Percentiles rank a stretch among this genome's conserved stretches.
phyloP scores from a whole-genome alignment of 2,888 invertebrate species.

The Palloptera scutellata region DNA sequence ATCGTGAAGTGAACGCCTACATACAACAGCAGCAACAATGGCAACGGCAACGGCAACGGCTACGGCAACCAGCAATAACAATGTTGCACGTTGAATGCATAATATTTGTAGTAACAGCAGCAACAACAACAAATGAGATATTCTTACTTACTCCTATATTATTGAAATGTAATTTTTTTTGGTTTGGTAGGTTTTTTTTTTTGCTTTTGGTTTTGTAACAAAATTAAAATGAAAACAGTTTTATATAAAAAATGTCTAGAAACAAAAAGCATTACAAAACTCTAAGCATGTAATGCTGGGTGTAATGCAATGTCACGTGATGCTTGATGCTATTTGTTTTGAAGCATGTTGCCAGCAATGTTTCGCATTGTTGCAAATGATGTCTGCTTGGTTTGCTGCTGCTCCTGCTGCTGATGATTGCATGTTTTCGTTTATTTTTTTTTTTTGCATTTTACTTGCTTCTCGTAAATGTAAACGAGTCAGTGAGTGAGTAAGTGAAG shows the following conservation, averaged over 20 bases:
- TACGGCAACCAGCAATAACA: background rate
- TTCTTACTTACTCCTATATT: background rate
- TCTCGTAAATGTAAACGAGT: too few species aligned
- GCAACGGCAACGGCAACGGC: background rate
- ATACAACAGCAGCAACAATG: too few species aligned
- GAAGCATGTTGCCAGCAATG: background rate
- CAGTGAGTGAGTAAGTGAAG: too few species aligned
- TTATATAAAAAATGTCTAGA: too few species aligned
- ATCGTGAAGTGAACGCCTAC: background rate
- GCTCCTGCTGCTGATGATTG: slow-evolving; percentile 3
- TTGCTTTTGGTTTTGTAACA: too few species aligned
- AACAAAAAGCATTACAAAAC: too few species aligned
- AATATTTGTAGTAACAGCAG: too few species aligned
- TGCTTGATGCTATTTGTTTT: slow-evolving; percentile 2
- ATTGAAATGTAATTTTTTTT: background rate
- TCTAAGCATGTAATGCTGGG: too few species aligned
- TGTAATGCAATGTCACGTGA: background rate
- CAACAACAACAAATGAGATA: slow-evolving; percentile 8
- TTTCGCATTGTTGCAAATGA: background rate
- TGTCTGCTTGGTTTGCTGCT: background rate
- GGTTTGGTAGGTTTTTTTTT: too few species aligned
- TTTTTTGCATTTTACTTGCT: too few species aligned
- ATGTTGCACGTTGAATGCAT: background rate
- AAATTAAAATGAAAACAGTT: too few species aligned
- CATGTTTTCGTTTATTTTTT: slow-evolving; percentile 1